Evolutionary conservation across 2,113 vertebrate species (phyloP).

Genomic region (Nibea albiflora): DNA sequence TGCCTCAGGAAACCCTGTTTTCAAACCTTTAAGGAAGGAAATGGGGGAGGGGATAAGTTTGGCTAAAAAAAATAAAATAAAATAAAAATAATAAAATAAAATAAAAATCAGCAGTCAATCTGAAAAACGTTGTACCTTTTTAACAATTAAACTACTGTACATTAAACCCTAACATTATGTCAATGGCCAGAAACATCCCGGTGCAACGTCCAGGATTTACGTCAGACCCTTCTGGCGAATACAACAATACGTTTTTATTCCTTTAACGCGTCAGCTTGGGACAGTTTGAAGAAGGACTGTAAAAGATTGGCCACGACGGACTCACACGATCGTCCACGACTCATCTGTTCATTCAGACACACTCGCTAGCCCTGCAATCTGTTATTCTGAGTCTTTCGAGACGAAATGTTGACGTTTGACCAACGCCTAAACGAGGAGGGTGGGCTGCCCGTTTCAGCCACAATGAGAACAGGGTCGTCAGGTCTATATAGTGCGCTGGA

Average conservation of each 20-base stretch:
- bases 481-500: conserved; percentile 34
- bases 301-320: conserved; percentile 48
- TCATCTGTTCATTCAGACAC: conserved; percentile 57
- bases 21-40: conserved; percentile 78
- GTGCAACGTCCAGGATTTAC: conserved; percentile 51
- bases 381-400: conserved; percentile 36
- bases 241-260: conserved; percentile 59
- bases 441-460: conserved; percentile 27
- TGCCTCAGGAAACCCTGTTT: conserved; percentile 85
- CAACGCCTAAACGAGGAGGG: conserved; percentile 4
- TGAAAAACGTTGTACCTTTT: conserved; percentile 79
- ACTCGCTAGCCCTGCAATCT: conserved; percentile 35
- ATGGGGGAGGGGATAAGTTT: conserved; percentile 65
- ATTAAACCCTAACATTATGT: conserved; percentile 74
- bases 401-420: conserved; percentile 29
- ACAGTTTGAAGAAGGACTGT: conserved; percentile 59
- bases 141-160: conserved; percentile 81
- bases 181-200: conserved; percentile 60
- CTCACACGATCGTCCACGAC: conserved; percentile 46
- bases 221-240: conserved; percentile 55
- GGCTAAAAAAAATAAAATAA: conserved; percentile 54
- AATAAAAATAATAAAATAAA: conserved; percentile 21
- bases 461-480: conserved; percentile 31
- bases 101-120: conserved; percentile 72
- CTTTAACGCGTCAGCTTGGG: conserved; percentile 43